A percentile compares a stretch with the other conserved stretches of the same genome.
phyloP scores from a whole-genome alignment of 2,113 vertebrate species.

The Pseudorasbora parva region DNA sequence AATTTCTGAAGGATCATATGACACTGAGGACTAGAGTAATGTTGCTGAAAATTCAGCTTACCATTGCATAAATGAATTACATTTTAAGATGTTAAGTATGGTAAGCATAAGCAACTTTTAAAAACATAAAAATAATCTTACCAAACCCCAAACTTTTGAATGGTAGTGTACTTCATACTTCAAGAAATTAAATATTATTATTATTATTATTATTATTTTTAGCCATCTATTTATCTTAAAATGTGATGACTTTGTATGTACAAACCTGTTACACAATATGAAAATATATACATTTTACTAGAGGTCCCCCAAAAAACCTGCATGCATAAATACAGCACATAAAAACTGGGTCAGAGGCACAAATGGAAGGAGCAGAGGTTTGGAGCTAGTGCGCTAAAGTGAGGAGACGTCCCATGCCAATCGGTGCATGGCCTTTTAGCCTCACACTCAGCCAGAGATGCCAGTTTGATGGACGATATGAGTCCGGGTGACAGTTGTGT shows the following conservation, averaged over 20 bases:
- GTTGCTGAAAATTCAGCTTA: neutral
- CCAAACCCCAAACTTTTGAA: neutral
- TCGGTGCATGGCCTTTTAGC: constrained; percentile 75
- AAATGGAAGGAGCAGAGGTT: constrained; percentile 32
- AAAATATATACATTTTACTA: neutral
- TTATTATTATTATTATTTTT: neutral
- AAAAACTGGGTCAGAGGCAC: constrained; percentile 46
- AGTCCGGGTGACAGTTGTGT: constrained; percentile 71
- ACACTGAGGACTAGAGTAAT: neutral
- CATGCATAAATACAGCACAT: constrained; percentile 42
- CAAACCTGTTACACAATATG: neutral
- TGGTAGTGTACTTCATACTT: neutral
- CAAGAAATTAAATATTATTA: neutral
- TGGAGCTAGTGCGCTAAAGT: constrained; percentile 62
- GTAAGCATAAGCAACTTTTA: neutral
- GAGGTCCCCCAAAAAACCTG: neutral
- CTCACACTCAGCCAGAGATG: constrained; percentile 68
- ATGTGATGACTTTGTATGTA: neutral
- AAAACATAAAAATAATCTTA: neutral
- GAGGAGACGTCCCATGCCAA: constrained; percentile 70
- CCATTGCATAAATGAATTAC: neutral
- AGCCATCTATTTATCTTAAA: neutral
- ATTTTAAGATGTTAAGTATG: neutral
- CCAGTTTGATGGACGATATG: constrained; percentile 72
- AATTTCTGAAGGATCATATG: neutral